A percentile compares a stretch with the other conserved stretches of the same genome.
Evolutionary conservation across 2,797 vertebrate species (phyloP).

Genomic region (Dallia pectoralis): DNA sequence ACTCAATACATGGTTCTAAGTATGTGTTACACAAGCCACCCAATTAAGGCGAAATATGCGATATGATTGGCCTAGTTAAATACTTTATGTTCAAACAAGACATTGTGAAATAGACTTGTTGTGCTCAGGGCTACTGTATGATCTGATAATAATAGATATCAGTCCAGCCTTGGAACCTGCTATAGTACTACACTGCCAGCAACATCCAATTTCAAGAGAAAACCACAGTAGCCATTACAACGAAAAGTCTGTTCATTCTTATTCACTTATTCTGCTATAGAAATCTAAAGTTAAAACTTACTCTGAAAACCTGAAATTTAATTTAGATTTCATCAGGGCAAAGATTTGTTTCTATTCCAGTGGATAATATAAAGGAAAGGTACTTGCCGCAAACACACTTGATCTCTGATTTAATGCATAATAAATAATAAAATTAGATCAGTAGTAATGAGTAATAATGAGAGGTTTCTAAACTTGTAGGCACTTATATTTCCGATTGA

Average conservation of each 20-base stretch:
- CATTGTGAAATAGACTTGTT: not conserved
- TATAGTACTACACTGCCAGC: not conserved
- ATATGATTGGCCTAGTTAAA: too few species aligned
- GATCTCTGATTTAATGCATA: not conserved
- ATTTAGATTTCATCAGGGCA: not conserved
- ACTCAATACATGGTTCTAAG: not conserved
- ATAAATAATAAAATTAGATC: not conserved
- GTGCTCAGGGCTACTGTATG: not conserved
- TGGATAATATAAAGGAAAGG: not conserved
- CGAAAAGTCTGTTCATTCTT: not conserved
- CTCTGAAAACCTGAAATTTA: not conserved
- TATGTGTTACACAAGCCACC: too few species aligned
- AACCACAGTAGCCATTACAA: not conserved
- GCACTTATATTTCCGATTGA: constrained; percentile 7
- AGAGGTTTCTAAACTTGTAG: not conserved
- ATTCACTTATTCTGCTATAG: not conserved
- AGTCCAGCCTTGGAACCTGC: not conserved
- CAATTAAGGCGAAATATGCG: too few species aligned
- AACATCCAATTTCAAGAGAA: not conserved
- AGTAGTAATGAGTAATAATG: not conserved
- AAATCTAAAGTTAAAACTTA: not conserved
- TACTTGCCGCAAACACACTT: not conserved
- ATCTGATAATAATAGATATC: not conserved
- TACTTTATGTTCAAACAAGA: not conserved
- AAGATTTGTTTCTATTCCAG: not conserved